Evolutionary conservation across 2,797 vertebrate species (phyloP), one percentile per base, ranked within the genome.

Genomic region (Myotis vivesi): DNA sequence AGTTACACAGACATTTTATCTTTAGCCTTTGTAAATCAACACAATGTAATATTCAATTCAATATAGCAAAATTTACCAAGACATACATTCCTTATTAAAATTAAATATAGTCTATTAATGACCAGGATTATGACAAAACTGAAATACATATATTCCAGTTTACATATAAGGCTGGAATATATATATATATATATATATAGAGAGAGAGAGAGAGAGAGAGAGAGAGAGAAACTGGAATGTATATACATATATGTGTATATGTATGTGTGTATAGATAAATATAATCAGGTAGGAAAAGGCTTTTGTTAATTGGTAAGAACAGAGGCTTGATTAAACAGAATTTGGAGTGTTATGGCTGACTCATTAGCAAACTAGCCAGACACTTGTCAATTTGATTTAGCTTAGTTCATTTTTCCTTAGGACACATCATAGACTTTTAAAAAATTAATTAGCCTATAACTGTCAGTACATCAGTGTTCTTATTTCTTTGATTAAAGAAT

Each of bases 11-110:
- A 86, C 46, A 81, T 80, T 38, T 75, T 85, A 66, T 30, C 82
- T 87, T 80, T 93, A 82, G 57, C 38, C 68, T 93, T 95, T 94
- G 77, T 68, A 87, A 89, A 83, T 86, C 72, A 93, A 88, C 55
- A 90, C 38, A 38, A 69, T 72, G 36, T 89, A 86, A 93, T 41
- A 81, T 89, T 84, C 85, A 91, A 20, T 83, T 91, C 62, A 82
- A 85, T 77, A 28, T 73, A 75, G 72, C 19, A 53, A 53, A 87
- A 85, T 75, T 81, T 89, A n/a, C 85, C 62, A 68, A 91, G 38
- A 25, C 16, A 46, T 51, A 64, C 44, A 33, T 49, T 80, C 66
- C 46, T 91, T 84, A 69, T 59, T 79, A 41, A 85, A 73, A 75
- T 95, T 38, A 81, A 46, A 72, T 49, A 64, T 51, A 69, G 69